These are phyloP conservation scores for Crotalus viridis DNA, from an alignment of 2,113 vertebrate genomes.

Conservation along the genomic window DNA sequence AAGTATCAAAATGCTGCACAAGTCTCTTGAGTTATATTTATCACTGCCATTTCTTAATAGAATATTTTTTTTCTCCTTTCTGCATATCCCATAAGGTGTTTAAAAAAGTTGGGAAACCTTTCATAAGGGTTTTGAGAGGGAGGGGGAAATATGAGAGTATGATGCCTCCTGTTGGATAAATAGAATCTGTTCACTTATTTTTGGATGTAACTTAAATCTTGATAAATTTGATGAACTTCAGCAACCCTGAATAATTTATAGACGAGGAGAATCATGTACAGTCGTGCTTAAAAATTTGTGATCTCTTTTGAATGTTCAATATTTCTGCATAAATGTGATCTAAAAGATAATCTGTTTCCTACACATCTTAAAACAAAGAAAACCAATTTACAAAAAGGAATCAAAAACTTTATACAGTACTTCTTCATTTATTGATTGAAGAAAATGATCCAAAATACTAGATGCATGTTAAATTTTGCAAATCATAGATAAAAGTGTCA, in stretches of 20 bases:
- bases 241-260: neutral
- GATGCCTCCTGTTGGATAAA: neutral
- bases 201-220: neutral
- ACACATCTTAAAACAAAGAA: neutral
- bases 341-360: neutral
- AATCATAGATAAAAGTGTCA: neutral
- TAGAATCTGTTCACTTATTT: neutral
- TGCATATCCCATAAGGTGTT: neutral
- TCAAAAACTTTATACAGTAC: neutral
- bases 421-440: neutral
- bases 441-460: neutral
- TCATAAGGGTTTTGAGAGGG: neutral
- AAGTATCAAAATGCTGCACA: neutral
- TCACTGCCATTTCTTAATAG: neutral
- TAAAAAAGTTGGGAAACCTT: neutral
- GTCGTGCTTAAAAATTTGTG: neutral
- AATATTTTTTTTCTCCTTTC: neutral
- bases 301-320: neutral
- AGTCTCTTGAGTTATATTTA: neutral
- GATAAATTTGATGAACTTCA: constrained; percentile 1
- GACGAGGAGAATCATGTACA: neutral
- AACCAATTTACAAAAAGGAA: neutral
- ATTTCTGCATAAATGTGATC: neutral
- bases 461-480: neutral
- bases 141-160: neutral